Percentiles rank a stretch among this genome's conserved stretches.
Conservation (phyloP, 2,888 invertebrate species). For the Tupiocoris notatus region DNA sequence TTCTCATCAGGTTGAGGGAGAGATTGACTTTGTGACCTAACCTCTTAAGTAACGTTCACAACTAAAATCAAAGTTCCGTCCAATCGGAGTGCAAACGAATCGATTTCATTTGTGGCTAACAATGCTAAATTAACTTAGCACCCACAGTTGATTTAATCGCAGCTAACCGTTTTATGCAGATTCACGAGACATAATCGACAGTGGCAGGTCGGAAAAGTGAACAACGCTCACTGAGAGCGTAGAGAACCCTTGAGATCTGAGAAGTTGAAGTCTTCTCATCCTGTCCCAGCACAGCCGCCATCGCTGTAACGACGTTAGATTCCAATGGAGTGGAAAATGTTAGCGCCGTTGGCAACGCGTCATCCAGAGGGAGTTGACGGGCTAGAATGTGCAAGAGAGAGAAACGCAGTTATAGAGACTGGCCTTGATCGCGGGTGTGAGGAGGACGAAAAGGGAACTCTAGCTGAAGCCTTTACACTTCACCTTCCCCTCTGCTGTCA, state of each 20-base stretch:
- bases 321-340: conserved; percentile 40
- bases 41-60: no score
- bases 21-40: no score
- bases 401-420: conserved; percentile 3
- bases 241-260: neutral
- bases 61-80: no score
- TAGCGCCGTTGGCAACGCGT: neutral
- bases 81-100: no score
- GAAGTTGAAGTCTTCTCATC: neutral
- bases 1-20: no score
- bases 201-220: conserved; percentile 3
- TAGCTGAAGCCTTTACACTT: neutral
- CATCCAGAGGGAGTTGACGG: neutral
- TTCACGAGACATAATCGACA: neutral
- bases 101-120: no score
- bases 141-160: no score
- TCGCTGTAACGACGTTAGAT: conserved; percentile 30
- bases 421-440: neutral
- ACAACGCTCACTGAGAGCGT: neutral
- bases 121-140: no score
- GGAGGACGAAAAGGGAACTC: neutral
- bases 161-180: conserved; percentile 6
- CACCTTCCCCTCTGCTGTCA: neutral
- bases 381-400: neutral
- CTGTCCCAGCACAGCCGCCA: conserved; percentile 7